These are phyloP conservation scores for Todiramphus chloris DNA, from an alignment of 2,113 vertebrate species.

Conservation along the genomic window DNA sequence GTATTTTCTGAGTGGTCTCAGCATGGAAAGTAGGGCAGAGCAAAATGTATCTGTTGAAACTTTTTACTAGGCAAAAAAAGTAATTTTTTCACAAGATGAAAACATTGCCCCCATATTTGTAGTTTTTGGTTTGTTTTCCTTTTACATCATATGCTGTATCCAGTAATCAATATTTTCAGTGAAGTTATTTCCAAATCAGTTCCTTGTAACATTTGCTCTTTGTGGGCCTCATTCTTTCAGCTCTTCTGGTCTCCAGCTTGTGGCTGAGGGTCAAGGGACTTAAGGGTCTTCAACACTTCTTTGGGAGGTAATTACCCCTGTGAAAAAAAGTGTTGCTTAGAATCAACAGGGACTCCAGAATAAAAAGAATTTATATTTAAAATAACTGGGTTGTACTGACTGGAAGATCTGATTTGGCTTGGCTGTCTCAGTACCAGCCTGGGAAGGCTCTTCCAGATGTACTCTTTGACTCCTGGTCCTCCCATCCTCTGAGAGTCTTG, in stretches of 20 bases:
- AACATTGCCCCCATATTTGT: background rate
- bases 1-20: background rate
- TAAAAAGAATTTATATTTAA: background rate
- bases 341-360: background rate
- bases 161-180: background rate
- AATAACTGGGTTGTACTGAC: background rate
- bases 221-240: background rate
- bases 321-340: background rate
- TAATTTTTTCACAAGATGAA: background rate
- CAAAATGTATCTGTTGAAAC: background rate
- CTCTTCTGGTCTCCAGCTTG: accelerated
- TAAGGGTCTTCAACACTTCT: background rate
- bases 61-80: background rate
- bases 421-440: background rate
- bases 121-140: background rate
- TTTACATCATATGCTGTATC: background rate
- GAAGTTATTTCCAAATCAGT: background rate
- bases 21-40: background rate
- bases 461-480: background rate
- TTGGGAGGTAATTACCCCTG: background rate
- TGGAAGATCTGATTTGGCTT: background rate
- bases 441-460: background rate
- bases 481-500: background rate
- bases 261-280: background rate
- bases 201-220: background rate